Evolutionary conservation across 2,888 invertebrate genomes (phyloP), one percentile per base, ranked within the genome.

Genomic region (Hesperia comma): DNA sequence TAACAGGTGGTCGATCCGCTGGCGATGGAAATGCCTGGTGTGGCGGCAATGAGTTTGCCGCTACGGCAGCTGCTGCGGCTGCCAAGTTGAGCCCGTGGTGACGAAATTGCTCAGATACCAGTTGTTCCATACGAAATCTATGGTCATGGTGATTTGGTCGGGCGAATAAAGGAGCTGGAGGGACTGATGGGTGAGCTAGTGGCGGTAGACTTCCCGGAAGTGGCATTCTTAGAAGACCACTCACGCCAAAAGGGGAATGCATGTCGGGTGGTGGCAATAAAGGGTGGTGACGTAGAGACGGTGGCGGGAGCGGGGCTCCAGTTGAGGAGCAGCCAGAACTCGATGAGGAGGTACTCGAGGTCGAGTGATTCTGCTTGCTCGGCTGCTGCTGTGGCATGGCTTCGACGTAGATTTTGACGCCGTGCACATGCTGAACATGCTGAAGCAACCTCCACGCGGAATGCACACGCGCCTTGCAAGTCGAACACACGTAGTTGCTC

Each of bases 361-460:
- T 87, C 46, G 93, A 94, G 84, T 90, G 94, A 80, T 92, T 91
- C 79, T 95, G 93, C 83, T 94, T 86, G 70, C 78, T 85, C 6
- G 82, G 85, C 71, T 79, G 83, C 67, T 82, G 88, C 69, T 88
- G 90, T 2, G 91, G 89, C 74, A 89, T 80, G 63, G 93, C 93
- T 77, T 97, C 97, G 62, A 96, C 94, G 93, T 98, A 99, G 80
- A 99, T 97, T 87, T 98, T 97, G 71, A 99, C 96, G 19, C 98
- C 98, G 82, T 99, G 99, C 69, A 96, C 95, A 80, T 97, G 96
- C 87, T 99, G 99, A 33, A 97, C 98, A 86, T 99, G 99, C 84
- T 99, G 98, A 49, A 99, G 95, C 70, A 99, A 94, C 68, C 96
- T 94, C 99, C 99, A 99, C 7, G 99, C 98, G n/a, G 98, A 98